Percentiles rank a stretch among this genome's conserved stretches.
Evolutionary conservation across 2,888 invertebrate species (phyloP).

Genomic region (Philereme transversata): DNA sequence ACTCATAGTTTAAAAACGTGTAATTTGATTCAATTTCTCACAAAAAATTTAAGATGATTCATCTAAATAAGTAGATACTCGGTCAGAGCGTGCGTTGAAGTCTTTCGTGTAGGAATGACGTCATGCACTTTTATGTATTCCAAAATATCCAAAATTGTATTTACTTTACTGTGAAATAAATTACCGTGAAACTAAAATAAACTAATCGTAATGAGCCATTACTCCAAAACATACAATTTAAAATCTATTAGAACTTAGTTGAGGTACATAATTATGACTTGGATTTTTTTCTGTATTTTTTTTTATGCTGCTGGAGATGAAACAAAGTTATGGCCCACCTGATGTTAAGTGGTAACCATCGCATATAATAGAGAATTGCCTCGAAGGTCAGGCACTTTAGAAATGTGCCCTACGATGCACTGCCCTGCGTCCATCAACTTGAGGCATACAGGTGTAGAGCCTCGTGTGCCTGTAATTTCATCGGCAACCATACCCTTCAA

Average conservation of each 20-base stretch:
- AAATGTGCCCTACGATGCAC: too few species aligned
- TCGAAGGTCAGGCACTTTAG: too few species aligned
- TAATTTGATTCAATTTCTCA: conserved; percentile 24
- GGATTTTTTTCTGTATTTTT: too few species aligned
- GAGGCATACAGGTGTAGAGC: too few species aligned
- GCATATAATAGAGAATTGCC: too few species aligned
- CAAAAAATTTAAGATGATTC: conserved; percentile 12
- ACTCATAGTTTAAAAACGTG: conserved; percentile 14
- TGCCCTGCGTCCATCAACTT: too few species aligned
- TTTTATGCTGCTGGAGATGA: too few species aligned
- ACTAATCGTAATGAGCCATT: not conserved
- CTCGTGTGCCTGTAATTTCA: too few species aligned
- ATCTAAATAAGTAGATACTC: not conserved
- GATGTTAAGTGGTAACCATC: too few species aligned
- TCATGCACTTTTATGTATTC: conserved; percentile 5
- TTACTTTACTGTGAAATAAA: conserved; percentile 1
- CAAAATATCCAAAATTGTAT: conserved; percentile 1
- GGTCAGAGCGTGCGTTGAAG: conserved; percentile 25
- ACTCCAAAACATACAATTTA: conserved; percentile 1
- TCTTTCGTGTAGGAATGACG: conserved; percentile 29
- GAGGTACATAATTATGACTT: too few species aligned
- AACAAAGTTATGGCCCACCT: too few species aligned
- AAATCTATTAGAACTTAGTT: not conserved
- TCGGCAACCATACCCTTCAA: too few species aligned
- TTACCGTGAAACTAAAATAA: conserved; percentile 4